A percentile compares a stretch with the other conserved stretches of the same genome.
Evolutionary conservation across 2,888 invertebrate genomes (phyloP).

Genomic region (Melinopterus prodromus): DNA sequence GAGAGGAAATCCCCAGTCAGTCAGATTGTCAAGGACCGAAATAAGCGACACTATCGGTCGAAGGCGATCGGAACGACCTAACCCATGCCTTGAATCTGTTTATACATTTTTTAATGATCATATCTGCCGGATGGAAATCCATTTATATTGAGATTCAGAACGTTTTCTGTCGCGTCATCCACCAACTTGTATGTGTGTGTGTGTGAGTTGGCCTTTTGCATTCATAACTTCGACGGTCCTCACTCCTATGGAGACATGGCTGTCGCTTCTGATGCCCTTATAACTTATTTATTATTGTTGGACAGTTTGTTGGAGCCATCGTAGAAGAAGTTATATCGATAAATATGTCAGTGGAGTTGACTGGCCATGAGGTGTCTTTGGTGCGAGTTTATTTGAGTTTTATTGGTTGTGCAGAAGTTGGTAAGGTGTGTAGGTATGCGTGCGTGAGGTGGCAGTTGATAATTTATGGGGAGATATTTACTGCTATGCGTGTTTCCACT

Average conservation of each 20-base stretch:
- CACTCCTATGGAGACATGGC: background rate
- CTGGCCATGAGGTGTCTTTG: background rate
- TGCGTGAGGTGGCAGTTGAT: too few species aligned
- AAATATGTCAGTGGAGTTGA: background rate
- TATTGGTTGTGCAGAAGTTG: too few species aligned
- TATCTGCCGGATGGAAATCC: conserved; percentile 11
- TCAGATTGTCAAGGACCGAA: background rate
- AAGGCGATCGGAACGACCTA: conserved; percentile 12
- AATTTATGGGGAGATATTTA: too few species aligned
- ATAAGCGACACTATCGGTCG: conserved; percentile 13
- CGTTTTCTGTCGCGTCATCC: conserved; percentile 20
- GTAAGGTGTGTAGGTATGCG: too few species aligned
- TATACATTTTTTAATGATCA: conserved; percentile 23
- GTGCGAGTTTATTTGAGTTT: too few species aligned
- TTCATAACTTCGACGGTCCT: background rate
- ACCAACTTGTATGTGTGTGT: background rate
- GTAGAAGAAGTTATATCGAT: background rate
- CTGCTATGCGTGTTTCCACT: too few species aligned
- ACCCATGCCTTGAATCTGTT: conserved; percentile 15
- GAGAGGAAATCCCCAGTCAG: conserved; percentile 16
- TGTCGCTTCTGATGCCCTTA: background rate
- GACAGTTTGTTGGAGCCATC: background rate
- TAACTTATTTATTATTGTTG: background rate
- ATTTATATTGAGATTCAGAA: conserved; percentile 21
- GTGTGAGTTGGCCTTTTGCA: background rate